Conservation (phyloP, 2,113 vertebrate genomes). For the Myanophis thanlyinensis region DNA sequence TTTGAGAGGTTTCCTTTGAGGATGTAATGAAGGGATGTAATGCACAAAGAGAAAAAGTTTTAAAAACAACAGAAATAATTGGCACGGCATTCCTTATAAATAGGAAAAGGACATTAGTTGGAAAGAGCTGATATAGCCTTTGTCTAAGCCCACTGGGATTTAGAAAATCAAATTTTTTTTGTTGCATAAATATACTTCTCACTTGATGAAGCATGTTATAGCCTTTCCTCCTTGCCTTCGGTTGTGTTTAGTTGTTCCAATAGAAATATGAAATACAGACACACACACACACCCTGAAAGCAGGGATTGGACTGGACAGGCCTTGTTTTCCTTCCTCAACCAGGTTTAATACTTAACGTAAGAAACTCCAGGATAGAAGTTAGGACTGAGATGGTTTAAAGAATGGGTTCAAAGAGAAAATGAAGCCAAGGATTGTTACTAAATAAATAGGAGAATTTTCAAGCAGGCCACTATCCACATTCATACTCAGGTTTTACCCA, state of each 20-base stretch:
- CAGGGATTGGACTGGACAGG: background rate
- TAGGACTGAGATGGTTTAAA: background rate
- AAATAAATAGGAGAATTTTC: background rate
- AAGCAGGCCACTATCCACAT: background rate
- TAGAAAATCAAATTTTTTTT: background rate
- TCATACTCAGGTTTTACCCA: background rate
- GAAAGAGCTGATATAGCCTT: background rate
- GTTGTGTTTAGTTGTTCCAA: background rate
- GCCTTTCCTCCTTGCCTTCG: background rate
- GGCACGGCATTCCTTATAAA: background rate
- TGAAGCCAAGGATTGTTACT: background rate
- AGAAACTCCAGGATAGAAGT: background rate
- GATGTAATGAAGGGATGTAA: background rate
- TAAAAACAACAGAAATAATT: too few species aligned
- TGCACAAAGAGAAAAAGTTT: background rate
- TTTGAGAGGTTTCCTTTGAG: background rate
- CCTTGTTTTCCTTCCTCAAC: background rate
- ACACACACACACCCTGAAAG: background rate
- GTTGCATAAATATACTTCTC: background rate
- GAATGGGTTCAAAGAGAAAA: background rate
- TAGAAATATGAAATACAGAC: background rate
- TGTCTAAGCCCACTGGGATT: background rate
- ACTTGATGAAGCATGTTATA: background rate
- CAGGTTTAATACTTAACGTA: background rate
- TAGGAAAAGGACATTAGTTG: background rate